Conservation (phyloP, 2,888 invertebrate genomes). For the Dryobotodes eremita region DNA sequence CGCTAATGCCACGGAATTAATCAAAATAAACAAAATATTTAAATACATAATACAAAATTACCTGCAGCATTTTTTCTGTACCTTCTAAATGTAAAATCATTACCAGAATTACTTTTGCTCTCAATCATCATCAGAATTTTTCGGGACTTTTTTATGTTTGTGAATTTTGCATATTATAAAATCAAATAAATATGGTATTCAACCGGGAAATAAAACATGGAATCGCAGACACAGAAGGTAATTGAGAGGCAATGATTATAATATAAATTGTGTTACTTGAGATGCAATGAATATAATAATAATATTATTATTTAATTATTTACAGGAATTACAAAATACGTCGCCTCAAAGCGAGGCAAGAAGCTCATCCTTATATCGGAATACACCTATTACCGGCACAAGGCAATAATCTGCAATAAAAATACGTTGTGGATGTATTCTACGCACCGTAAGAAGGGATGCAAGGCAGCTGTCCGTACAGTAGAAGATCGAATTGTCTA, state of each 20-base stretch:
- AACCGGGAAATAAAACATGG: neutral
- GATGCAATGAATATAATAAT: neutral
- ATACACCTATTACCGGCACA: constrained; percentile 28
- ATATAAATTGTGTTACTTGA: neutral
- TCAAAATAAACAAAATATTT: neutral
- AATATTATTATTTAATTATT: neutral
- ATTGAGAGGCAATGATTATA: neutral
- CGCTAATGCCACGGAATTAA: no score
- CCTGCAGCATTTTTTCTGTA: neutral
- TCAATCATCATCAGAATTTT: neutral
- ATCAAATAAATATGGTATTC: neutral
- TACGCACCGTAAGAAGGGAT: constrained; percentile 19
- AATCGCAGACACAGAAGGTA: neutral
- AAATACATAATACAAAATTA: neutral
- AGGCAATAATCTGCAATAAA: neutral
- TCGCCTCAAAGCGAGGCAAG: constrained; percentile 19
- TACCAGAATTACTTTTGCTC: neutral
- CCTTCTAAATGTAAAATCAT: neutral
- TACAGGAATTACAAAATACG: constrained; percentile 16
- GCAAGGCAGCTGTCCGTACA: constrained; percentile 29
- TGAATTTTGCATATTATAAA: neutral
- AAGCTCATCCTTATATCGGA: constrained; percentile 21
- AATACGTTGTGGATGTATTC: constrained; percentile 28
- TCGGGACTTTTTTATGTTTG: neutral
- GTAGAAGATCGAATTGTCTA: neutral